These are phyloP conservation scores for Drosophila saltans DNA, from an alignment of 1,140 invertebrate species.

Conservation along the genomic window DNA sequence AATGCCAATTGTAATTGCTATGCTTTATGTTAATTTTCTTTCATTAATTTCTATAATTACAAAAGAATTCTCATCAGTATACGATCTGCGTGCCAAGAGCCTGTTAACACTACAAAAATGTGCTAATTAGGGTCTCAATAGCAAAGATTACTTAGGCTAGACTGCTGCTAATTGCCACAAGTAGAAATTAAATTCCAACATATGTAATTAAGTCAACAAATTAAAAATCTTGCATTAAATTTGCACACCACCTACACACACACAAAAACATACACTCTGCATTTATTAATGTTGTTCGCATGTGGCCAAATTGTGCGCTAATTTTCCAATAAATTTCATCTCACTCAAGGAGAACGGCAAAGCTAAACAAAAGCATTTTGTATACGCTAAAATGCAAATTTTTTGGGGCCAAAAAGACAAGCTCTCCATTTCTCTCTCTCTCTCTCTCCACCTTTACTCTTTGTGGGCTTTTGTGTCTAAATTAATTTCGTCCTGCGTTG, in stretches of 20 bases:
- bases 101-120: constrained; percentile 63
- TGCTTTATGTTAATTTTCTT: constrained; percentile 25
- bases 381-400: constrained; percentile 75
- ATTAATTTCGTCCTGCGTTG: constrained; percentile 65
- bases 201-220: constrained; percentile 44
- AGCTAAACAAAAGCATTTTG: constrained; percentile 78
- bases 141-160: constrained; percentile 41
- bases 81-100: constrained; percentile 50
- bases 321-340: constrained; percentile 81
- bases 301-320: constrained; percentile 56
- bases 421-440: constrained; percentile 16
- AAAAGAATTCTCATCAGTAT: constrained; percentile 12
- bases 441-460: not conserved
- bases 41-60: constrained; percentile 26
- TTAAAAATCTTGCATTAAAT: constrained; percentile 46
- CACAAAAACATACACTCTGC: constrained; percentile 32
- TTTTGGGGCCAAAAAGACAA: constrained; percentile 48
- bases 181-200: constrained; percentile 49
- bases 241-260: constrained; percentile 40
- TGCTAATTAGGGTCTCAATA: constrained; percentile 58
- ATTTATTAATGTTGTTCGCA: constrained; percentile 15
- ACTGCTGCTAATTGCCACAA: constrained; percentile 53
- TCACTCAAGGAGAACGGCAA: constrained; percentile 57
- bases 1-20: constrained; percentile 16
- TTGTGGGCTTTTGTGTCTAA: constrained; percentile 70